Evolutionary conservation across 2,888 invertebrate genomes (phyloP).

Genomic region (Apamea anceps): DNA sequence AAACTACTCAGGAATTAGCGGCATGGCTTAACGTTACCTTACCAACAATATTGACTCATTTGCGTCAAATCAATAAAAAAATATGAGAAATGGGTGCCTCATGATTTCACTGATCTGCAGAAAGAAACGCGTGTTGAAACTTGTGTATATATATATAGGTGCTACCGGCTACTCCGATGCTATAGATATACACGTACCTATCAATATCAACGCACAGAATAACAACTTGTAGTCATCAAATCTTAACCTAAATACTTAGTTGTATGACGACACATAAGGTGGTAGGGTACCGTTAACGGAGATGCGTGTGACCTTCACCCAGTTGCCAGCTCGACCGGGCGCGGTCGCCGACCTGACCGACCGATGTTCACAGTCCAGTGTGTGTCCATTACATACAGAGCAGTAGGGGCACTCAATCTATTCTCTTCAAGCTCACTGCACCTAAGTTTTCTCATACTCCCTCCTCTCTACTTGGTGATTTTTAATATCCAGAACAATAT

Average conservation of each 20-base stretch:
- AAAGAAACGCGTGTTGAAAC: no score
- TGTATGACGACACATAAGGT: conserved; percentile 38
- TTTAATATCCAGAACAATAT: no score
- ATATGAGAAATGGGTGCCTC: no score
- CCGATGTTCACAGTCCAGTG: conserved; percentile 25
- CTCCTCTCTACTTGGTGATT: not conserved
- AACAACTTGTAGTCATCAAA: conserved; percentile 17
- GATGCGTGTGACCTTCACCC: conserved; percentile 68
- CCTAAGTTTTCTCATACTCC: not conserved
- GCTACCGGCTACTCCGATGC: not conserved
- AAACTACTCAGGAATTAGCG: no score
- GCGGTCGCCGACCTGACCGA: conserved; percentile 40
- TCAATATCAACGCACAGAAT: not conserved
- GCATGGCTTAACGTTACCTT: no score
- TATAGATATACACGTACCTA: not conserved
- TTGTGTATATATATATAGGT: no score
- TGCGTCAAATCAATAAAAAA: no score
- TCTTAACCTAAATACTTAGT: conserved; percentile 11
- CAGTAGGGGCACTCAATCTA: not conserved
- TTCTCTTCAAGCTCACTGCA: not conserved
- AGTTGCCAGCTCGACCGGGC: conserved; percentile 29
- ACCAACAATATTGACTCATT: no score
- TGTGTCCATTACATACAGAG: not conserved
- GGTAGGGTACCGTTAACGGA: conserved; percentile 54
- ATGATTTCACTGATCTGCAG: no score